These are phyloP conservation scores for Paradoxurus hermaphroditus DNA, from an alignment of 2,113 vertebrate species.

Conservation along the genomic window DNA sequence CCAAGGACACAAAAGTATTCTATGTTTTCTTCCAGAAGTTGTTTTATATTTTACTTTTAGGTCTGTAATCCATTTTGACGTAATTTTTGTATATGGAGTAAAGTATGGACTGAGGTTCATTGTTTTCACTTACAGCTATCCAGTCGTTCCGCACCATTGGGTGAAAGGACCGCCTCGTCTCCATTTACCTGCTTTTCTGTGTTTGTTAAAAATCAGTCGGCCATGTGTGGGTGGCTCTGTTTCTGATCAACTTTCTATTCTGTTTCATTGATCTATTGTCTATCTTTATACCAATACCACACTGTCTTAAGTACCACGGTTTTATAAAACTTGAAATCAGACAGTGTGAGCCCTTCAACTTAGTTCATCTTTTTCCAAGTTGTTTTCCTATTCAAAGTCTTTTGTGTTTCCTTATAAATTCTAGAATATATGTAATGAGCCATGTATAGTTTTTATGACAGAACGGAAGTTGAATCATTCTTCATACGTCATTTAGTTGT, in stretches of 20 bases:
- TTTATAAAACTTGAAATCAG: neutral
- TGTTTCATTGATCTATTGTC: neutral
- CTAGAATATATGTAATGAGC: neutral
- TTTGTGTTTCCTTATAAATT: neutral
- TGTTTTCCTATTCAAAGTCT: neutral
- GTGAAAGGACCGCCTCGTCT: neutral
- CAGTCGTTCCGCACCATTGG: neutral
- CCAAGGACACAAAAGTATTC: neutral
- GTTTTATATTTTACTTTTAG: conserved; percentile 31
- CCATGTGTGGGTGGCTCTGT: neutral
- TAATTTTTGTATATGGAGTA: neutral
- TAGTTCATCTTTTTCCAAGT: neutral
- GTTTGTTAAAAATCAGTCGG: neutral
- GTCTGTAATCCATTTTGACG: neutral
- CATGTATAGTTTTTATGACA: conserved; percentile 12
- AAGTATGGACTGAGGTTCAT: neutral
- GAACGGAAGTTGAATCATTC: neutral
- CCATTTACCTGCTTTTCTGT: neutral
- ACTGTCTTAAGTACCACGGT: neutral
- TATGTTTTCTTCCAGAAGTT: neutral
- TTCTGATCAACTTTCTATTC: neutral
- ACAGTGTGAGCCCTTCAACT: neutral
- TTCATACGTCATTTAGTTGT: conserved; percentile 1
- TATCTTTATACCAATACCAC: neutral
- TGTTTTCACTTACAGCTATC: neutral